Evolutionary conservation across 2,888 invertebrate genomes (phyloP).

Genomic region (Abrostola tripartita): DNA sequence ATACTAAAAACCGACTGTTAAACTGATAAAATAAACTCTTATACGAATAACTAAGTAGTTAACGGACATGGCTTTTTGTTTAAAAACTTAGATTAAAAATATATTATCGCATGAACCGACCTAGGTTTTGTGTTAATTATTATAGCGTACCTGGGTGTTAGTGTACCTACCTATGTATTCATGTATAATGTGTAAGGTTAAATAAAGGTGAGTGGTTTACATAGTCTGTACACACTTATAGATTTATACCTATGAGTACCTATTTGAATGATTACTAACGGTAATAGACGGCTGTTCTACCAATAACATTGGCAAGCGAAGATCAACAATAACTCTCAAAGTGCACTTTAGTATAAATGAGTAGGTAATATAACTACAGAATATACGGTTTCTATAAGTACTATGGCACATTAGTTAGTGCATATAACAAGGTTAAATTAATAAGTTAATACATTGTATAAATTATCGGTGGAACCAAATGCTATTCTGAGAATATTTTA

Average conservation of each 20-base stretch:
- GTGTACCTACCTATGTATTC: too few relatives aligned
- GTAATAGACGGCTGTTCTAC: background rate
- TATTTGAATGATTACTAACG: background rate
- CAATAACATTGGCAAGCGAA: conserved; percentile 3
- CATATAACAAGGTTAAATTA: background rate
- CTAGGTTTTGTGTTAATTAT: conserved; percentile 27
- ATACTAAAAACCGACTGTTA: background rate
- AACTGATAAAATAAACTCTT: too few relatives aligned
- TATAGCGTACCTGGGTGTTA: conserved; percentile 3
- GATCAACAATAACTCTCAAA: conserved; percentile 3
- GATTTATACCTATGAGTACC: background rate
- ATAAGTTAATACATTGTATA: background rate
- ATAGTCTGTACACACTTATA: too few relatives aligned
- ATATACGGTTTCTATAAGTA: background rate
- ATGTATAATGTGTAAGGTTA: background rate
- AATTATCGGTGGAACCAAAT: background rate
- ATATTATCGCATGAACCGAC: background rate
- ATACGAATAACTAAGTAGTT: background rate
- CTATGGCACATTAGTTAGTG: background rate
- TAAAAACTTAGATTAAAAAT: conserved; percentile 9
- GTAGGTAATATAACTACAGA: background rate
- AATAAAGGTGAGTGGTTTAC: background rate
- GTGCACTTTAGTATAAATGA: background rate
- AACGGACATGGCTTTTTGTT: conserved; percentile 16
- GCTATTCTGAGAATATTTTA: too few relatives aligned